phyloP scores from a whole-genome alignment of 1,140 invertebrate species.

The Episyrphus balteatus region DNA sequence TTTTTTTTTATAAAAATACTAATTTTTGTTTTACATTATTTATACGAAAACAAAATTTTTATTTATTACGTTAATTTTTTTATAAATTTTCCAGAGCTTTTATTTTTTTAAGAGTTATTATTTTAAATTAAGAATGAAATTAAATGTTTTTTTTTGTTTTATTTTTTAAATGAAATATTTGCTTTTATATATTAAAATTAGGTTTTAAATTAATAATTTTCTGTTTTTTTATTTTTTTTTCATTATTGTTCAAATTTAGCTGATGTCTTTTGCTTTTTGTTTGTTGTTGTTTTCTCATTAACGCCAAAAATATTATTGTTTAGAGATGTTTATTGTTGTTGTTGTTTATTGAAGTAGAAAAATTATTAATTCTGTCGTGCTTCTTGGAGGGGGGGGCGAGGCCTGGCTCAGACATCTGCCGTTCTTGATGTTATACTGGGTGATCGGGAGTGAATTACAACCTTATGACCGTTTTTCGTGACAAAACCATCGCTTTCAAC shows the following conservation, averaged over 20 bases:
- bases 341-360: constrained; percentile 3
- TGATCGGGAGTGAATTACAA: constrained; percentile 77
- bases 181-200: not conserved
- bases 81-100: not conserved
- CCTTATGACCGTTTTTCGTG: constrained; percentile 75
- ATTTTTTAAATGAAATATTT: constrained; percentile 2
- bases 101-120: not conserved
- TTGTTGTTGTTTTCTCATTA: not conserved
- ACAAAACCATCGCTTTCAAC: constrained; percentile 70
- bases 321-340: not conserved
- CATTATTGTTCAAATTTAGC: constrained; percentile 3
- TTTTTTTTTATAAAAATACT: not conserved
- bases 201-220: not conserved
- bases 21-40: constrained; percentile 5
- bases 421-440: constrained; percentile 66
- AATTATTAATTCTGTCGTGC: constrained; percentile 34
- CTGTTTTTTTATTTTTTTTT: constrained; percentile 1
- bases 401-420: constrained; percentile 66
- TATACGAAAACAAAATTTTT: constrained; percentile 7
- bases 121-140: not conserved
- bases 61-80: constrained; percentile 16
- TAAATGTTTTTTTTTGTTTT: not conserved
- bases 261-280: constrained; percentile 6
- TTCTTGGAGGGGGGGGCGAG: constrained; percentile 45
- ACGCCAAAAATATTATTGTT: constrained; percentile 5